Evolutionary conservation across 2,797 vertebrate species (phyloP), one percentile per base, ranked within the genome.

Genomic region (Diplodus puntazzo): DNA sequence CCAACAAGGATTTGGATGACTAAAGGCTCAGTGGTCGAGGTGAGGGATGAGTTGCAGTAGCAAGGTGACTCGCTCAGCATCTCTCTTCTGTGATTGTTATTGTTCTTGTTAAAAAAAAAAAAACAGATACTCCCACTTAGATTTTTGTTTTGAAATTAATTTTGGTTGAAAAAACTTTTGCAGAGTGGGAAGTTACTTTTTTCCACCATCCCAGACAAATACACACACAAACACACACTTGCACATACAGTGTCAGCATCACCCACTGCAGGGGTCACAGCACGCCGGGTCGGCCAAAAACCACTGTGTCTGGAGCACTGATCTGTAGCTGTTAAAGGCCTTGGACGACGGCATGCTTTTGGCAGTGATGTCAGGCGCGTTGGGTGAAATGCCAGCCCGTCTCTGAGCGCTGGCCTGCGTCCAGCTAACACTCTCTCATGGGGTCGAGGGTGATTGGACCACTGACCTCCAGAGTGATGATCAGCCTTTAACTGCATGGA

Each of bases 291-390:
- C 89, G 88, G 79, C 89, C 91, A 90, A 83, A 77, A 80, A 70
- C 13, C 80, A 75, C 74, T 71, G 78, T 77, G 86, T 89, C 88
- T 88, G 68, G 62, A 84, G 75, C 79, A n/a, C 80, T 89, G 88
- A 89, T 87, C 83, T 91, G 88, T 87, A 59, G 80, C 84, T 86
- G 84, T 85, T 89, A 82, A 85, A 83, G 75, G 68, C 68, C 69
- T 63, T 66, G 67, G 60, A 81, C 81, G 86, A 77, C 87, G 77
- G 27, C 82, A 62, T 61, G 72, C 48, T 83, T 78, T 86, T 92
- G 88, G 82, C 89, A 90, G 59, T 23, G 73, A 64, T 77, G 77
- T 62, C 53, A 3, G 81, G 69, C 18, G 20, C 83, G 63, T 23
- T 49, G 80, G 85, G 66, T 89, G 77, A 89, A 90, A 86, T 83